Percentiles rank a stretch among this genome's conserved stretches.
Evolutionary conservation across 2,888 invertebrate genomes (phyloP).

Genomic region (Mellilla xanthometata): DNA sequence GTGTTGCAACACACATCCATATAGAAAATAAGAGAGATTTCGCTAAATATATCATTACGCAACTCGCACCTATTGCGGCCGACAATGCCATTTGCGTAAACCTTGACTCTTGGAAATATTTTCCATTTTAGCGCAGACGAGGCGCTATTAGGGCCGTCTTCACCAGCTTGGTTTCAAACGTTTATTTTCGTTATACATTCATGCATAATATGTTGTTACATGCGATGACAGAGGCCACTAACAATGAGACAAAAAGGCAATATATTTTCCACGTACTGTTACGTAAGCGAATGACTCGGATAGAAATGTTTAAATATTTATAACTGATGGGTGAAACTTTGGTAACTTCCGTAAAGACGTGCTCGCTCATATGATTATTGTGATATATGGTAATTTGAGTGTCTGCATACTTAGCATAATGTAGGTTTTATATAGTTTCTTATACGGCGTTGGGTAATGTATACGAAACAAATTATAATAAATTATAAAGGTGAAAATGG

Average conservation of each 20-base stretch:
- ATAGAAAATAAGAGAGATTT: constrained; percentile 69
- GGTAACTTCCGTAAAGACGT: constrained; percentile 50
- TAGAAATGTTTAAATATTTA: constrained; percentile 55
- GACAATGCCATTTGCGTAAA: constrained; percentile 65
- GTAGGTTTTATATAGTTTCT: neutral
- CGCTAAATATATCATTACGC: constrained; percentile 69
- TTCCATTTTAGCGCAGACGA: constrained; percentile 41
- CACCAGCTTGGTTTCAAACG: too few species aligned
- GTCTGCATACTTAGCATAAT: constrained; percentile 17
- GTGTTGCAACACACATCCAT: constrained; percentile 61
- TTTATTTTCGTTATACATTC: neutral
- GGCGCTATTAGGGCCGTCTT: constrained; percentile 8
- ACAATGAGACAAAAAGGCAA: constrained; percentile 23
- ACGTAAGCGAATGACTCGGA: constrained; percentile 34
- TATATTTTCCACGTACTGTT: constrained; percentile 25
- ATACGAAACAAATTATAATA: neutral
- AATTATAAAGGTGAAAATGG: neutral
- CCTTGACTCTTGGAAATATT: constrained; percentile 58
- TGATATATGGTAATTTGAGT: constrained; percentile 30
- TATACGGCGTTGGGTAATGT: neutral
- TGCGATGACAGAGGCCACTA: constrained; percentile 5
- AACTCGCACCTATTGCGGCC: constrained; percentile 57
- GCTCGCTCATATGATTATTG: constrained; percentile 48
- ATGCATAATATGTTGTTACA: neutral
- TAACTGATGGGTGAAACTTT: constrained; percentile 50